phyloP scores from a whole-genome alignment of 1,140 invertebrate species.

The Chrysomallon squamiferum region DNA sequence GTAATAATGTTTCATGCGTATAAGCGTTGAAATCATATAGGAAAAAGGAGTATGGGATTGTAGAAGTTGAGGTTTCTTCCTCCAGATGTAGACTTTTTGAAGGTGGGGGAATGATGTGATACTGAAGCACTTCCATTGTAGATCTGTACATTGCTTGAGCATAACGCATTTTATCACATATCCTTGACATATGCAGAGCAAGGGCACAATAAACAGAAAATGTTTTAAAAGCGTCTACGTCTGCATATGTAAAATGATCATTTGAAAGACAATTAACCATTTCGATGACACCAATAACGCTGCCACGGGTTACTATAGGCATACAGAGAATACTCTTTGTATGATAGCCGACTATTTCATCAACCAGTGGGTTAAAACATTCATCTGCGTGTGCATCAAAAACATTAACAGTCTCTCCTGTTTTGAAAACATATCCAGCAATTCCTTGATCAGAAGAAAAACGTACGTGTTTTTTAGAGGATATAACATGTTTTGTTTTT shows the following conservation, averaged over 20 bases:
- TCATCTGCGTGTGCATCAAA: too few species aligned
- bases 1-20: constrained; percentile 22
- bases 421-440: too few species aligned
- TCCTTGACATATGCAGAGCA: constrained; percentile 37
- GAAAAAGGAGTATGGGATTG: background rate
- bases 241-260: constrained; percentile 35
- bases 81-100: too few species aligned
- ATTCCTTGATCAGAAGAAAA: background rate
- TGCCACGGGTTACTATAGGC: constrained; percentile 39
- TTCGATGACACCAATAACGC: constrained; percentile 45
- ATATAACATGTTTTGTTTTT: constrained; percentile 20
- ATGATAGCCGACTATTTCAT: constrained; percentile 78
- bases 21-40: constrained; percentile 32
- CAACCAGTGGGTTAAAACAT: constrained; percentile 67
- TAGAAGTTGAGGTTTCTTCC: too few species aligned
- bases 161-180: constrained; percentile 16
- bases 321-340: constrained; percentile 66
- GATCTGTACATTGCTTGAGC: constrained; percentile 41
- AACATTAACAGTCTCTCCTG: too few species aligned
- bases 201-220: constrained; percentile 51
- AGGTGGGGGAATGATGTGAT: constrained; percentile 26
- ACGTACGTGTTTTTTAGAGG: constrained; percentile 40
- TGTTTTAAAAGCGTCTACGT: constrained; percentile 41
- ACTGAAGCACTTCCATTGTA: constrained; percentile 46
- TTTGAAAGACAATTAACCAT: constrained; percentile 37